Evolutionary conservation across 2,113 vertebrate species (phyloP).

Genomic region (Pardalotus punctatus): DNA sequence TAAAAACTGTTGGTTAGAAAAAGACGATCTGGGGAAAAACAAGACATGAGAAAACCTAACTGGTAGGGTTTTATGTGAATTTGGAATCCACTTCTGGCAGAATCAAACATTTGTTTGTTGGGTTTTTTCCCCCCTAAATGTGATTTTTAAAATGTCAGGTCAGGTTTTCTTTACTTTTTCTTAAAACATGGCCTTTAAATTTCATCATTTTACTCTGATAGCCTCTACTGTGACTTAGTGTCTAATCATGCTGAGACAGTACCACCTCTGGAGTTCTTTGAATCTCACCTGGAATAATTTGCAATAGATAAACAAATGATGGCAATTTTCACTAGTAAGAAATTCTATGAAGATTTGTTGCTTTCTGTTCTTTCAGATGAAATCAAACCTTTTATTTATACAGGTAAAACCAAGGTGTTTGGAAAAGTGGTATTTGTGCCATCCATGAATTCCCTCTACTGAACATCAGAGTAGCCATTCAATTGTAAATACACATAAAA

Average conservation of each 20-base stretch:
- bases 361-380: background rate
- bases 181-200: background rate
- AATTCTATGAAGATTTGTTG: background rate
- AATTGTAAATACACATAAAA: background rate
- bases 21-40: background rate
- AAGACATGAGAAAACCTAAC: background rate
- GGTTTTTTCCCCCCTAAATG: fast-evolving
- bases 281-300: background rate
- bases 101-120: background rate
- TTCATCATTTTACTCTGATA: background rate
- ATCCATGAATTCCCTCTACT: background rate
- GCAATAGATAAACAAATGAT: background rate
- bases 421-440: background rate
- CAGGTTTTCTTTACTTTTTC: background rate
- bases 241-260: background rate
- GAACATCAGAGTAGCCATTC: background rate
- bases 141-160: background rate
- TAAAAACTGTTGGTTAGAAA: background rate
- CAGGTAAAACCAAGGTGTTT: background rate
- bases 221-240: background rate
- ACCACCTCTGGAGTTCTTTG: background rate
- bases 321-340: background rate
- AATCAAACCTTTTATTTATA: background rate
- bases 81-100: background rate
- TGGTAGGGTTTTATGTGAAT: background rate